These are phyloP conservation scores for Chaetophractus vellerosus DNA, from an alignment of 2,797 vertebrate genomes.

Conservation along the genomic window DNA sequence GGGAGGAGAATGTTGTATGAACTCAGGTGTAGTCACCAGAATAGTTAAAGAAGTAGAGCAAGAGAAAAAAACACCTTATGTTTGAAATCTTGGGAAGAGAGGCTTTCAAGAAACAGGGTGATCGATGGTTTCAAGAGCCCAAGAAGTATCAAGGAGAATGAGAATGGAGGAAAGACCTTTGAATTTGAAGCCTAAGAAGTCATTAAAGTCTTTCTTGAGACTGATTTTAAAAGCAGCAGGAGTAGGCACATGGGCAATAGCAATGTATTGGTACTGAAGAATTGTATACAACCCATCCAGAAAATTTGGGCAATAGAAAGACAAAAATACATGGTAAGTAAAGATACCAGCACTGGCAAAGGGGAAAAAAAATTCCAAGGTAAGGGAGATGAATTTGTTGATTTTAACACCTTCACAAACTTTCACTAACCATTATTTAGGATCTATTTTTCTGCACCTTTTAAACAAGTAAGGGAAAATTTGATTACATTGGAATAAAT, in stretches of 20 bases:
- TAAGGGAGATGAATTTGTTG: background rate
- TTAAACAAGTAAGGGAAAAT: conserved; percentile 21
- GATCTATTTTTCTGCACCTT: background rate
- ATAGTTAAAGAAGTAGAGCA: background rate
- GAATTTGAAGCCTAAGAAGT: background rate
- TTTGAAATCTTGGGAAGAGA: conserved; percentile 10
- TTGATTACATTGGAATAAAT: conserved; percentile 29
- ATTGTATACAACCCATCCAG: background rate
- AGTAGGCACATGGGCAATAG: background rate
- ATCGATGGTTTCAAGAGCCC: background rate
- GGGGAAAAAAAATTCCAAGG: background rate
- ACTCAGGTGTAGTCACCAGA: background rate
- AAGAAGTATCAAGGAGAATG: background rate
- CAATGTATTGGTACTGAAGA: background rate
- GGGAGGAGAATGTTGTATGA: background rate
- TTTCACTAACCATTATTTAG: background rate
- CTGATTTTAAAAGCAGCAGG: background rate
- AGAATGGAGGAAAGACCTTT: background rate
- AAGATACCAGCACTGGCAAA: background rate
- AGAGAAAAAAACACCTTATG: background rate
- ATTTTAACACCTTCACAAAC: background rate
- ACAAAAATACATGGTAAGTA: background rate
- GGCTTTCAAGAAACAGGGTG: background rate
- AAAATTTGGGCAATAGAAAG: background rate
- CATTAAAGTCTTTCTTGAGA: background rate